Conservation (phyloP, 2,888 invertebrate species). For the Malthinus flaveolus region DNA sequence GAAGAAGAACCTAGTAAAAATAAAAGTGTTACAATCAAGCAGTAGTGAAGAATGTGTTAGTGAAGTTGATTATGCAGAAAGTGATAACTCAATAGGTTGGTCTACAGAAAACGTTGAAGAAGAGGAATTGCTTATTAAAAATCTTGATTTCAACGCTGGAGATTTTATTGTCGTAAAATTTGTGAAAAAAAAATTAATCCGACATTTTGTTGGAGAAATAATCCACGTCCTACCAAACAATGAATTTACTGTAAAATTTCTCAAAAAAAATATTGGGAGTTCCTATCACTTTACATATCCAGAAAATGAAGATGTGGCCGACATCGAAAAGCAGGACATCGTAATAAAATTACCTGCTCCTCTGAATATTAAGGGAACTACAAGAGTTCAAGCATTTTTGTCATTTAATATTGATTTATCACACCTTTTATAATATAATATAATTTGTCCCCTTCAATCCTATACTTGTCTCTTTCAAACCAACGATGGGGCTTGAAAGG, state of each 20-base stretch:
- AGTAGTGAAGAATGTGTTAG: not conserved
- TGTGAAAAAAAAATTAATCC: not conserved
- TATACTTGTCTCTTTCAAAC: too few relatives aligned
- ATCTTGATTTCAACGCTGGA: not conserved
- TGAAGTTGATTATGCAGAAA: not conserved
- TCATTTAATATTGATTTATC: slow-evolving; percentile 11
- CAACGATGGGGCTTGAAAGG: not conserved
- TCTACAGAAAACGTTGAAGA: too few relatives aligned
- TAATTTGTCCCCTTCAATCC: not conserved
- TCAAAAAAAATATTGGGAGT: not conserved
- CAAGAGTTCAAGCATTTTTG: not conserved
- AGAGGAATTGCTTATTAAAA: too few relatives aligned
- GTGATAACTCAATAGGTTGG: not conserved
- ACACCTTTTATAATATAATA: not conserved
- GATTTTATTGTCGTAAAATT: not conserved
- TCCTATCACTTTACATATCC: not conserved
- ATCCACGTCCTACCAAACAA: not conserved
- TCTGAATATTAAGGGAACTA: not conserved
- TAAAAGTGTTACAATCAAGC: not conserved
- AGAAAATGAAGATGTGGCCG: not conserved
- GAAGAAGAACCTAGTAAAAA: not conserved
- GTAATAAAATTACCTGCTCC: not conserved
- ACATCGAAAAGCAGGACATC: not conserved
- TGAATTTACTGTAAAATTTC: not conserved
- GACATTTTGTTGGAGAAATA: slow-evolving; percentile 2